phyloP scores from a whole-genome alignment of 2,888 invertebrate species.

The Apamea epomidion region DNA sequence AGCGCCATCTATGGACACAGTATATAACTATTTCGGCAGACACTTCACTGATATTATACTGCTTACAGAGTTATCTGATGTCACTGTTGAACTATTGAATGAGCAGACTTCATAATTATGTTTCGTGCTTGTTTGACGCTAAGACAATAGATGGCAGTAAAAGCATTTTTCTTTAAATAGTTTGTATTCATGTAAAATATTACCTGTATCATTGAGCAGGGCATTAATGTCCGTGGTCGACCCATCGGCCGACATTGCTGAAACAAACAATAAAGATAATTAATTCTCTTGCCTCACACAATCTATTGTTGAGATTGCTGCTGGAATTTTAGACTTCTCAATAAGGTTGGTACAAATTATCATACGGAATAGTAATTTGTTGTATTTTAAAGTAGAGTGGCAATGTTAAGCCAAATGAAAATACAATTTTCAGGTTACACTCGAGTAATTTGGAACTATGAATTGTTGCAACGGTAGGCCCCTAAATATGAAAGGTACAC shows the following conservation, averaged over 20 bases:
- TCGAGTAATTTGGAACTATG: neutral
- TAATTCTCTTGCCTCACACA: conserved; percentile 8
- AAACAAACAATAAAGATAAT: conserved; percentile 80
- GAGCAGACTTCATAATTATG: neutral
- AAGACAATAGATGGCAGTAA: conserved; percentile 64
- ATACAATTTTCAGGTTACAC: neutral
- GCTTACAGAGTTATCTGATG: conserved; percentile 62
- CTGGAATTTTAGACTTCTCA: neutral
- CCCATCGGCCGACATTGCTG: conserved; percentile 92
- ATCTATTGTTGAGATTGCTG: neutral
- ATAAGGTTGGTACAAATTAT: neutral
- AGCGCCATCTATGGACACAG: conserved; percentile 61
- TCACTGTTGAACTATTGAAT: conserved; percentile 1
- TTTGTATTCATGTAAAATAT: conserved; percentile 47
- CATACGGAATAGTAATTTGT: neutral
- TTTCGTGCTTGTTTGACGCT: neutral
- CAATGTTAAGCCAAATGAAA: neutral
- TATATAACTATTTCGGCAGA: neutral
- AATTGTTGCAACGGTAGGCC: neutral
- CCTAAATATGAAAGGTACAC: no score
- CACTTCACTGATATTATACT: neutral
- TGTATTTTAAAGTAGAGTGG: neutral
- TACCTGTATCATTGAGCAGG: conserved; percentile 92
- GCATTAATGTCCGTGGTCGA: conserved; percentile 91
- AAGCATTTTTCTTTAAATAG: conserved; percentile 40